Conservation (phyloP, 1,140 invertebrate genomes). For the Polyergus mexicanus region DNA sequence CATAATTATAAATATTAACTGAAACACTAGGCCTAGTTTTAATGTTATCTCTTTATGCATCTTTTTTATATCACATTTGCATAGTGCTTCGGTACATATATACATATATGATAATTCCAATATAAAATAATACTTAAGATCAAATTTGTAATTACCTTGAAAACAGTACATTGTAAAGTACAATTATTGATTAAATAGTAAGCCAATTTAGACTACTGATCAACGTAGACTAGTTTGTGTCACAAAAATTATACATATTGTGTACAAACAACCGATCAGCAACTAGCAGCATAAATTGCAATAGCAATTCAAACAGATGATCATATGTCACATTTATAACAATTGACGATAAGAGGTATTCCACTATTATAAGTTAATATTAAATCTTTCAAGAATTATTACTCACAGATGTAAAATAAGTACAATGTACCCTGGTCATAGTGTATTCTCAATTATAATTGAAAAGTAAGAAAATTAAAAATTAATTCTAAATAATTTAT, state of each 20-base stretch:
- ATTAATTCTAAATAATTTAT: neutral
- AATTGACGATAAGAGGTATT: constrained; percentile 21
- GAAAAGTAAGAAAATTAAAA: constrained; percentile 6
- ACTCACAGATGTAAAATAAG: constrained; percentile 25
- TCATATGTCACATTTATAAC: constrained; percentile 2
- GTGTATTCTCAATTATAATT: neutral
- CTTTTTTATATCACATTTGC: constrained; percentile 20
- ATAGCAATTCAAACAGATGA: constrained; percentile 21
- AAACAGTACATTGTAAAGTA: neutral
- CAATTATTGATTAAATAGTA: neutral
- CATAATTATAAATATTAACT: constrained; percentile 41
- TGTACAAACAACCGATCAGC: neutral
- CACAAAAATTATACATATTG: neutral
- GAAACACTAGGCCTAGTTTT: constrained; percentile 35
- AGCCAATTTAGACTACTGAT: neutral
- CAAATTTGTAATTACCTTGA: neutral
- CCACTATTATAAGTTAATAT: neutral
- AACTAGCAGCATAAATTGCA: neutral
- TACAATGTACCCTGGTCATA: constrained; percentile 29
- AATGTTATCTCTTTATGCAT: neutral
- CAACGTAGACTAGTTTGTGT: neutral
- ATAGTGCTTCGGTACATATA: neutral
- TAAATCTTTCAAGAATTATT: neutral
- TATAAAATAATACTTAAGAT: neutral
- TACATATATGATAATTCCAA: neutral